Base-by-base conservation (phyloP, 2,888 invertebrate genomes). In the Tetragonula carbonaria region DNA sequence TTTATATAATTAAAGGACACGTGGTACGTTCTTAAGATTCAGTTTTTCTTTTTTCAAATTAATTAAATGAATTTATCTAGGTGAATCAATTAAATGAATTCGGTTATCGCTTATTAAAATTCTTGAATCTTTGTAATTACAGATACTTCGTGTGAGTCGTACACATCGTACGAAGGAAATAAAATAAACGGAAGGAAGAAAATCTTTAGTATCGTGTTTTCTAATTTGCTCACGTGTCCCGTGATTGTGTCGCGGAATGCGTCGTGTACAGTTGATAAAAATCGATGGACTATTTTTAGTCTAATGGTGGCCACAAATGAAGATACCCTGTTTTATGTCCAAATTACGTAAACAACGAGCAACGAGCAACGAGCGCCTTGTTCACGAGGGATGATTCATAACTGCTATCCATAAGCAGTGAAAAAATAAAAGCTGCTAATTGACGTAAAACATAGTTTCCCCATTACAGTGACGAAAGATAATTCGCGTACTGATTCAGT, bases 271-370 rank as follows among this genome's bases (percentile, higher is more conserved):
- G 18, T 16, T 53, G 8, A 67, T 55, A 55, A 51, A 67, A 72
- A 72, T 72, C 59, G 72, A 74, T 75, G 55, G 55, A 53, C 45
- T 67, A 66, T 21, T 74, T 33, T 71, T 51, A 23, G 45, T 28
- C 4, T 4, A 57, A 14, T 0, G 57, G 28, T 74, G 28, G 53
- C 14, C 57, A 6, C 59, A 50, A 74, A 74, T 55, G 51, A 79
- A 57, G 57, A 57, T 73, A 55, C 67, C 59, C 50, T 50, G 65
- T 74, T 74, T 23, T 51, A 55, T 57, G 67, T 55, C 23, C 18
- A 53, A 66, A 77, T 59, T 63, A 50, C 38, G 67, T 59, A 75
- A 85, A 87, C 78, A 85, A 78, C 51, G 66, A 6, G 18, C 50
- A 33, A 63, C 38, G 28, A 28, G 38, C 65, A n/a, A n/a, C n/a